phyloP scores from a whole-genome alignment of 1,140 invertebrate genomes.

The Brachionus manjavacas region DNA sequence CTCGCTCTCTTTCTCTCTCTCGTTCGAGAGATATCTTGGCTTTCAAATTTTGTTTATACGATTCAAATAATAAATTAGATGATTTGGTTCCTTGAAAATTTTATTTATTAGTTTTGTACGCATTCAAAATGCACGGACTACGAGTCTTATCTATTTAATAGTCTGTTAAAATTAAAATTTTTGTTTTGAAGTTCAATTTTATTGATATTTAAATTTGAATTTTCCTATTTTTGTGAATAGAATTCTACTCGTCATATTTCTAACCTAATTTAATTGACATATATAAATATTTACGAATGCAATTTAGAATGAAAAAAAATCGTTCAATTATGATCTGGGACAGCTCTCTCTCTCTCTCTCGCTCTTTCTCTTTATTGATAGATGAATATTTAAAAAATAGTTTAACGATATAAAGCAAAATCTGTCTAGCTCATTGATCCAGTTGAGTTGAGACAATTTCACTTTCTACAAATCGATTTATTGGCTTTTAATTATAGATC shows the following conservation, averaged over 20 bases:
- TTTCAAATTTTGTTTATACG: constrained; percentile 25
- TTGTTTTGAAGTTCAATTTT: constrained; percentile 29
- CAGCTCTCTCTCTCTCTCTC: background rate
- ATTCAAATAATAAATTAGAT: constrained; percentile 32
- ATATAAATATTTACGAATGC: constrained; percentile 34
- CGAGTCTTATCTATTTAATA: constrained; percentile 32
- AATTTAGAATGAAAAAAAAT: constrained; percentile 29
- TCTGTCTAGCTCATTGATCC: constrained; percentile 39
- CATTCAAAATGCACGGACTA: background rate
- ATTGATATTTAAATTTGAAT: constrained; percentile 27
- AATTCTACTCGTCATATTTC: constrained; percentile 35
- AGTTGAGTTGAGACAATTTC: constrained; percentile 29
- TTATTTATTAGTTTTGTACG: constrained; percentile 30
- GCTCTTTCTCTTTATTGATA: background rate
- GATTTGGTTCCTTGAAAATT: constrained; percentile 38
- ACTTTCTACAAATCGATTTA: background rate
- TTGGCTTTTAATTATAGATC: background rate
- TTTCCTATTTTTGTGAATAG: background rate
- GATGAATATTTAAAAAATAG: constrained; percentile 32
- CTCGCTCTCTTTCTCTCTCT: background rate
- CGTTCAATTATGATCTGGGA: constrained; percentile 36
- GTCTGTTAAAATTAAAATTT: constrained; percentile 26
- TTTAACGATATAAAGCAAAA: constrained; percentile 14
- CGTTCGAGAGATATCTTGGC: background rate
- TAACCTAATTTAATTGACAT: constrained; percentile 41